Evolutionary conservation across 2,888 invertebrate genomes (phyloP), one percentile per base, ranked within the genome.

Genomic region (Pycnomerus fuliginosus): DNA sequence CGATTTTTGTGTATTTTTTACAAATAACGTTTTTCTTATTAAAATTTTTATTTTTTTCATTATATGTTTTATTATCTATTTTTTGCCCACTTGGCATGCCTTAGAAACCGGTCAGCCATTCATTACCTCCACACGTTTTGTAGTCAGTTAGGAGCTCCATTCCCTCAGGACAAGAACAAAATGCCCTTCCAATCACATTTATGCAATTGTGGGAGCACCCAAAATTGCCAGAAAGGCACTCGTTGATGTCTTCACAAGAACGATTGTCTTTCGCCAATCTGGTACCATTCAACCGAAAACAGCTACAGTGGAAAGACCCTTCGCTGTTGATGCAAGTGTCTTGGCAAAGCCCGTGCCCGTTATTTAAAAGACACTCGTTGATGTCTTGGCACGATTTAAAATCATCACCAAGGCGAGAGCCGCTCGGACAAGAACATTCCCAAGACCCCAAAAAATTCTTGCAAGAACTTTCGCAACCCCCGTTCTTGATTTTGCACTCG

Each of bases 331-430:
- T 64, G 63, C 83, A 84, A 25, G 71, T 72, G 56, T 80, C 81
- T 64, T 83, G 80, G 61, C 83, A 84, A 8, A 82, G 81, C 3
- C 82, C 83, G 62, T 80, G 80, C 1, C 82, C 83, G 64, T 81
- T 81, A 57, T 80, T 76, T 53, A 78, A 67, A 16, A 79, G 68
- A 60, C 83, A 83, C 65, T 83, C 83, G 67, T 83, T 80, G 54
- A 80, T 71, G 66, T 82, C 81, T 76, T 65, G 53, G 54, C 68
- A 69, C n/a, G 50, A 44, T 41, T 55, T 59, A 20, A 56, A 51
- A 42, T 61, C 57, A 10, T 58, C 50, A 3, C 47, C 35, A 30
- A 80, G 67, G 50, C 77, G 71, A 34, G 74, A 74, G 5, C 82
- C 82, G 17, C 64, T 55, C 11, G 70, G 69, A 53, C 83, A 83